phyloP scores from a whole-genome alignment of 2,797 vertebrate species.

The Danionella dracula region DNA sequence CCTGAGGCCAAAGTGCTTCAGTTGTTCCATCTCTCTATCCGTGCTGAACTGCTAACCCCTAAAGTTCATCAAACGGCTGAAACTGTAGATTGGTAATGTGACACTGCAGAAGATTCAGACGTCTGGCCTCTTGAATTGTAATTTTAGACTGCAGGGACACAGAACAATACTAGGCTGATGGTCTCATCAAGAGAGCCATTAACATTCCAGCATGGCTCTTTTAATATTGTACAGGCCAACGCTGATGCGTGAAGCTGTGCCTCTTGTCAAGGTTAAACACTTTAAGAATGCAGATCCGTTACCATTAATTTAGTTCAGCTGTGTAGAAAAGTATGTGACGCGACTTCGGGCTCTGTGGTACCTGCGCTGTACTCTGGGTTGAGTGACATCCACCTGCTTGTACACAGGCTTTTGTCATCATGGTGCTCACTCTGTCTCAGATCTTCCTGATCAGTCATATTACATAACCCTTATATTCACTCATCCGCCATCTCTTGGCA shows the following conservation, averaged over 20 bases:
- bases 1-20: background rate
- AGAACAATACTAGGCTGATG: constrained; percentile 8
- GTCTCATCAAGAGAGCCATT: constrained; percentile 30
- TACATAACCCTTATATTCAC: background rate
- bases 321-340: constrained; percentile 13
- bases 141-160: constrained; percentile 33
- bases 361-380: background rate
- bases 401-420: constrained; percentile 15
- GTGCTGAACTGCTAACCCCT: constrained; percentile 4
- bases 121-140: constrained; percentile 20
- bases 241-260: constrained; percentile 2
- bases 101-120: constrained; percentile 33
- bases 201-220: constrained; percentile 39
- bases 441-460: background rate
- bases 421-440: background rate
- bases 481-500: background rate
- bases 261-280: constrained; percentile 30
- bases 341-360: background rate
- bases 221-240: constrained; percentile 3
- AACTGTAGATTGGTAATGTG: constrained; percentile 39
- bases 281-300: constrained; percentile 18
- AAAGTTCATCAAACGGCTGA: constrained; percentile 38
- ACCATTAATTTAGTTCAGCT: background rate
- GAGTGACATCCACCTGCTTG: constrained; percentile 12
- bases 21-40: background rate